Conservation (phyloP, 53 echinoderm and acorn worm species). For the Paelopatides confundens region DNA sequence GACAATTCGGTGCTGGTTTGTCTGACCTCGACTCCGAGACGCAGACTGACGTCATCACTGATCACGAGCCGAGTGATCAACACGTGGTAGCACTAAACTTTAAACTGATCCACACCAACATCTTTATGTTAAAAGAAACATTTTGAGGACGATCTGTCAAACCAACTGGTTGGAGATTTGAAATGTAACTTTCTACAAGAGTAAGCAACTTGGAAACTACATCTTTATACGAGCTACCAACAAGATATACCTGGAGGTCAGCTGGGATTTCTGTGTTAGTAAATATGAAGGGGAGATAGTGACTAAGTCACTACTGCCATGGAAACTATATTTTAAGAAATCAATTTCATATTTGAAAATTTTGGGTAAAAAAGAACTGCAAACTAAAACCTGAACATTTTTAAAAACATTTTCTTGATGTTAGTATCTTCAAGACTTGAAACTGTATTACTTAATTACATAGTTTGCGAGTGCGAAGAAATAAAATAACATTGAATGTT, state of each 20-base stretch:
- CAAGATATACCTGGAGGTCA: not conserved
- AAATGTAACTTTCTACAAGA: not conserved
- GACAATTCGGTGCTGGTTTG: too few species aligned
- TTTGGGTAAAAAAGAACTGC: not conserved
- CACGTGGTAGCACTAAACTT: not conserved
- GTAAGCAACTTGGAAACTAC: not conserved
- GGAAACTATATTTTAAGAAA: not conserved
- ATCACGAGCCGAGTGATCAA: not conserved
- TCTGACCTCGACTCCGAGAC: not conserved
- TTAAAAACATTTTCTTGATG: too few species aligned
- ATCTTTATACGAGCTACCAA: not conserved
- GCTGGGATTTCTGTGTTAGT: not conserved
- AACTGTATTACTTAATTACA: too few species aligned
- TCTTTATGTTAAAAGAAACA: conserved; percentile 15
- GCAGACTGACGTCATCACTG: not conserved
- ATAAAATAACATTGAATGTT: too few species aligned
- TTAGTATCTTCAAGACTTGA: too few species aligned
- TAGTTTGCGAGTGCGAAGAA: too few species aligned
- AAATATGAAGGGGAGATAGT: conserved; percentile 9
- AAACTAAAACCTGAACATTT: too few species aligned
- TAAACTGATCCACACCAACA: not conserved
- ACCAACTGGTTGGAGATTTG: not conserved
- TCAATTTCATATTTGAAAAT: not conserved
- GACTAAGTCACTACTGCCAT: not conserved
- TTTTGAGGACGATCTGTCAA: conserved; percentile 4